Percentiles rank a stretch among this genome's conserved stretches.
These are phyloP conservation scores for Drosophila pseudoananassae DNA, from an alignment of 1,140 invertebrate genomes.

Conservation along the genomic window DNA sequence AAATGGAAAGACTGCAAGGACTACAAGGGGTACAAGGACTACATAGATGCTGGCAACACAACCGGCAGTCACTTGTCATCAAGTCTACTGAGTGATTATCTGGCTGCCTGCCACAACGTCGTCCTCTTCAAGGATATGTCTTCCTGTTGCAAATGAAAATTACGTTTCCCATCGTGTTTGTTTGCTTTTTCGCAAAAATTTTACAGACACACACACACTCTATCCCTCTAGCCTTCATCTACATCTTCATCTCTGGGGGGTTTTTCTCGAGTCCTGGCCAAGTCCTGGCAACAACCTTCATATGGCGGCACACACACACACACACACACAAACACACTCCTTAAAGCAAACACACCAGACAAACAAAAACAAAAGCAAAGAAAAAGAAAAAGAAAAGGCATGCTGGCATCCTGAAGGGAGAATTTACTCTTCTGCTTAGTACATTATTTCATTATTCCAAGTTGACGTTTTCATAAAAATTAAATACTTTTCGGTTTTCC, in stretches of 20 bases:
- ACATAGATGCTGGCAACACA: constrained; percentile 1
- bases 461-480: constrained; percentile 75
- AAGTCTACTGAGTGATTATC: constrained; percentile 71
- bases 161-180: constrained; percentile 57
- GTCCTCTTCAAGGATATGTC: constrained; percentile 12
- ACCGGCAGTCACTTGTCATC: constrained; percentile 65
- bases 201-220: constrained; percentile 42
- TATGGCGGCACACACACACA: background rate
- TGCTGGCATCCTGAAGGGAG: constrained; percentile 18
- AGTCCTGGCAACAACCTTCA: constrained; percentile 27
- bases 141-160: constrained; percentile 64
- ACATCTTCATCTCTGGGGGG: background rate
- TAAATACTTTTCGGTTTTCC: constrained; percentile 54
- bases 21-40: constrained; percentile 2
- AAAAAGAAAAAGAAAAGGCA: constrained; percentile 2
- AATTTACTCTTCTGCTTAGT: constrained; percentile 38
- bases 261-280: background rate
- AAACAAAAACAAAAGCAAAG: constrained; percentile 7
- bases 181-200: constrained; percentile 54
- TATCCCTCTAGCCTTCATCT: constrained; percentile 30
- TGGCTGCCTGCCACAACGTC: constrained; percentile 46
- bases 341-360: constrained; percentile 51
- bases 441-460: constrained; percentile 69
- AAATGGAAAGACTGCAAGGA: background rate
- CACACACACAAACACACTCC: constrained; percentile 3